phyloP scores from a whole-genome alignment of 1,140 invertebrate genomes.

The Drosophila orosa region DNA sequence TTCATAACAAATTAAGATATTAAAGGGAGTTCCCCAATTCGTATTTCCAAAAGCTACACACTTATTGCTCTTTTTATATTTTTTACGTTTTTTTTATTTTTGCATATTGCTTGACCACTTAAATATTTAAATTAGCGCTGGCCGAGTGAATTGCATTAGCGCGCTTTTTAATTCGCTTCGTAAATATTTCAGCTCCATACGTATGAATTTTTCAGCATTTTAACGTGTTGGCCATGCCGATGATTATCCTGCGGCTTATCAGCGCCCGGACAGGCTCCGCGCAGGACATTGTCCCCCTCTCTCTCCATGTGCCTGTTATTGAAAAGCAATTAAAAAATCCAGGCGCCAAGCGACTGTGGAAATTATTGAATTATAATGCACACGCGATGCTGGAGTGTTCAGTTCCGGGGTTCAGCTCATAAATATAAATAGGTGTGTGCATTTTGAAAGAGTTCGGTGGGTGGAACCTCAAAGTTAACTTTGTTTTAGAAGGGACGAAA shows the following conservation, averaged over 20 bases:
- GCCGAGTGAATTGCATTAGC: conserved; percentile 65
- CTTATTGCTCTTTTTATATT: conserved; percentile 1
- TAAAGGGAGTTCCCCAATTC: neutral
- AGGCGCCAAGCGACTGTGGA: conserved; percentile 57
- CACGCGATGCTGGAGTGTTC: conserved; percentile 7
- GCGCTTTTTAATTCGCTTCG: conserved; percentile 67
- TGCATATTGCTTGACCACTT: conserved; percentile 54
- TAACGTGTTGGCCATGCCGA: conserved; percentile 63
- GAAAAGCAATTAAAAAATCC: conserved; percentile 83
- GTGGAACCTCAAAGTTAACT: neutral
- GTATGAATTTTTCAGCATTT: conserved; percentile 71
- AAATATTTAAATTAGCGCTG: conserved; percentile 76
- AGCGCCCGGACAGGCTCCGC: conserved; percentile 37
- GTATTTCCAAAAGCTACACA: neutral
- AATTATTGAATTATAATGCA: conserved; percentile 82
- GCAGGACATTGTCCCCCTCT: conserved; percentile 1
- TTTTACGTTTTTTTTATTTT: conserved; percentile 1
- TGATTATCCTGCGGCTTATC: conserved; percentile 77
- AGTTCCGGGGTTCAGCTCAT: conserved; percentile 48
- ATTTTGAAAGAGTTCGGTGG: conserved; percentile 33
- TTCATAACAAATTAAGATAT: no score
- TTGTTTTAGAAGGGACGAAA: conserved; percentile 3
- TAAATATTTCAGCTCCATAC: conserved; percentile 64
- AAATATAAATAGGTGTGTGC: conserved; percentile 77
- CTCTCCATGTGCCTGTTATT: conserved; percentile 51